Base-by-base conservation (phyloP, 2,113 vertebrate genomes). In the Megalops atlanticus region DNA sequence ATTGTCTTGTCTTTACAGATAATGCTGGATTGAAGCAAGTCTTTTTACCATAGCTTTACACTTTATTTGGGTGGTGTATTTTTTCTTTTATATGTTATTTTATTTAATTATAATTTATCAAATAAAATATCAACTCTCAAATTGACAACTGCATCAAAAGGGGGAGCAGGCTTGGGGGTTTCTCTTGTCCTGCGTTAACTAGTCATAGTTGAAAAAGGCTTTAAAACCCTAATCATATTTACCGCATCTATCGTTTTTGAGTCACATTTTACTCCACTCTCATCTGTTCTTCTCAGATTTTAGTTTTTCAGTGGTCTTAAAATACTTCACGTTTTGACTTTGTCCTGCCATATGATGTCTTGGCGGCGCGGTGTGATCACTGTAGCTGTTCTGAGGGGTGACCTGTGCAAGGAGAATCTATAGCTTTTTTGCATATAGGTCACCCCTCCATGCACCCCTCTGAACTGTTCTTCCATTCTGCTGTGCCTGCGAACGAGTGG, bases 1-100 rank as follows among this genome's bases (percentile, higher is more conserved):
- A 80, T 89, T 86, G 81, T 89, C 87, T 82, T 83, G 83, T 88
- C 68, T 74, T 89, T 85, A 89, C 88, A 83, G 64, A 86, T 71
- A 21, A 84, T 88, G 84, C 88, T 88, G 82, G 85, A 39, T 75
- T 83, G 84, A 85, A 90, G 84, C 90, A 86, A 89, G 87, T 84
- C 80, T 85, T 35, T 87, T 85, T 84, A 89, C 80, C 89, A 89
- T 85, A 90, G 88, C 91, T 92, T 94, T 92, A 84, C 89, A 88
- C 43, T 85, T 87, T 84, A 24, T 47, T 86, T 70, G 43, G 31
- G n/a, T 68, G 76, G 85, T 81, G 58, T 89, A 89, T 78, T 86
- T 85, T 87, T 86, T 82, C 49, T 77, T 39, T 90, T 85, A 87
- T 88, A 82, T 88, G 78, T 89, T 87, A 79, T 79, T 83, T 87